Base-by-base conservation (phyloP, 1,140 invertebrate species). In the Teleopsis dalmanni region DNA sequence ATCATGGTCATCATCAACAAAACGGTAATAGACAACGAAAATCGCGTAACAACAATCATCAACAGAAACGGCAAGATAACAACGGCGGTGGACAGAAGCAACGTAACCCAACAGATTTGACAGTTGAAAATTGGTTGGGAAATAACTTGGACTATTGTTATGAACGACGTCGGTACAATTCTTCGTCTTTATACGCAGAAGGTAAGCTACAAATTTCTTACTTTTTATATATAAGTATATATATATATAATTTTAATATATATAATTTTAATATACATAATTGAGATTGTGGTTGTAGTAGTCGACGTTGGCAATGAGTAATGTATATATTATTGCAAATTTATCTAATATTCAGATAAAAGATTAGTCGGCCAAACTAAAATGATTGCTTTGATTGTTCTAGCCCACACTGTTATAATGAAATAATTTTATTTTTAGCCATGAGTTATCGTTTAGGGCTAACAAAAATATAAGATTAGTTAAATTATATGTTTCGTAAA, bases 131-230 rank as follows among this genome's bases (percentile, higher is more conserved):
- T 44, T 52, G 45, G 45, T 44, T 52, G 19, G 38, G 34, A 35
- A 33, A 25, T 37, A 40, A 52, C 27, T 31, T 47, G 45, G 46
- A 38, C 19, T 43, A 43, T n/a, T 41, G 27, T 37, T 52, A 43
- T 33, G 40, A 48, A 19, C 29, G 22, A 25, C 18, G 10, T 16
- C 37, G 40, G 22, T 43, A 29, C 22, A 48, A 38, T 25, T 42
- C 50, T 52, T 52, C 50, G 29, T 42, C 50, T 52, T 52, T 45
- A 36, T 36, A 33, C 50, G 45, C 18, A 37, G 50, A 52, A 52
- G 50, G 50, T 52, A 31, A 45, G 43, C 13, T 23, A 23, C 4
- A 22, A 13, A 11, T 41, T 10, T 2, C 3, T 40, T 11, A 4
- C n/a, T 10, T 10, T 41, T 7, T 41, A 41, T 27, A 8, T 40